phyloP scores from a whole-genome alignment of 64 coral and sea anemone genomes.

The Platygyra sinensis region DNA sequence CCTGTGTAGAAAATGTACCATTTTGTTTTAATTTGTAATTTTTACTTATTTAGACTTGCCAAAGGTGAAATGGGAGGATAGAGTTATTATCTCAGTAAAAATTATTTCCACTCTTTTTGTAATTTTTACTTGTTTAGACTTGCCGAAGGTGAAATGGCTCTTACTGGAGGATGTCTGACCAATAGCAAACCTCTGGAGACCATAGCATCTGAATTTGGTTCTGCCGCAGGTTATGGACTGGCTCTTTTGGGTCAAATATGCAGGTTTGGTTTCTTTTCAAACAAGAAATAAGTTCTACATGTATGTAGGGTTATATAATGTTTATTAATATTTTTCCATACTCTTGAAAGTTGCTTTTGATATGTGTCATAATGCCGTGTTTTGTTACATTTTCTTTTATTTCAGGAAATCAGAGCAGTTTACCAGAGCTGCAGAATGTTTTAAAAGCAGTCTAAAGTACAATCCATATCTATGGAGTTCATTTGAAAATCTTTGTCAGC shows the following conservation, averaged over 20 bases:
- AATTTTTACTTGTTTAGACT: conserved; percentile 50
- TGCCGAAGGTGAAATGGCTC: conserved; percentile 89
- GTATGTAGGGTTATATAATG: neutral
- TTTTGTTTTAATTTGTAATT: no score
- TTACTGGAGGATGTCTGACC: conserved; percentile 77
- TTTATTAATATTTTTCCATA: neutral
- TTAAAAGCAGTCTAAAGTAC: conserved; percentile 97
- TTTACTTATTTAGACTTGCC: no score
- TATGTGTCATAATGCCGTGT: neutral
- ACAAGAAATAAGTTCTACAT: neutral
- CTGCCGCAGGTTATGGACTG: conserved; percentile 89
- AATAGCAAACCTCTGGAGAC: conserved; percentile 86
- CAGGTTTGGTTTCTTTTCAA: conserved; percentile 48
- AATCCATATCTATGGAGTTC: conserved; percentile 97
- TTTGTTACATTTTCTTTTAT: neutral
- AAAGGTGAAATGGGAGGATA: no score
- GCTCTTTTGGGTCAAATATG: conserved; percentile 94
- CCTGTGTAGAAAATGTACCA: no score
- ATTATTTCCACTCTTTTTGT: neutral
- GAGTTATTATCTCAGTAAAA: no score
- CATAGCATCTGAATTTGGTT: conserved; percentile 92
- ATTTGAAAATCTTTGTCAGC: conserved; percentile 89
- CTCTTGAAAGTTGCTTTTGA: neutral
- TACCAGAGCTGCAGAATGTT: conserved; percentile 88
- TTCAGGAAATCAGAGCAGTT: conserved; percentile 90